Base-by-base conservation (phyloP, 2,888 invertebrate genomes). In the Drosophila tanythrix region DNA sequence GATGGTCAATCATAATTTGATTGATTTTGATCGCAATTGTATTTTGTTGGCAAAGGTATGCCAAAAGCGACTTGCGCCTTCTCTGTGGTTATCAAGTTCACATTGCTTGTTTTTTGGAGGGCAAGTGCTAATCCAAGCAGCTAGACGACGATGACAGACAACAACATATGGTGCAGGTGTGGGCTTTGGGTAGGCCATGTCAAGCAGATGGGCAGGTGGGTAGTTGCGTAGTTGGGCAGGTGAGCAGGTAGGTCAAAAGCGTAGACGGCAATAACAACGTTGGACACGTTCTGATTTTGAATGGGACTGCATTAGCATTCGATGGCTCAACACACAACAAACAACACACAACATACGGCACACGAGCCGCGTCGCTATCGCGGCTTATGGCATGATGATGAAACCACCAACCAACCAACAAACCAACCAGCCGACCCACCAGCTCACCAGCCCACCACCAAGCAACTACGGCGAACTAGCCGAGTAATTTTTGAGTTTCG, bases 261-360 rank as follows among this genome's bases (percentile, higher is more conserved):
- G 52, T 60, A 52, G 55, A 59, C 57, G 40, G 18, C 29, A 38
- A 46, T 46, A 46, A 50, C 57, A 68, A 36, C 50, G 59, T 68
- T 58, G 82, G 79, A 80, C 90, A 89, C 85, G 86, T 86, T 85
- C 85, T 89, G 85, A 89, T 85, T 85, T 85, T 89, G 85, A 89
- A 85, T 85, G 75, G 88, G 69, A 89, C 81, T 81, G 87, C 82
- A 86, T 85, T 86, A 86, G 88, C 35, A 43, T 40, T 27, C 35
- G 51, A 66, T 67, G 71, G 67, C 64, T 61, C 59, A 67, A 57
- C 40, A 31, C 27, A 36, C 15, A 55, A 53, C 33, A 3, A 18
- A 27, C 27, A 29, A 18, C 25, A 6, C 5, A 18, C n/a, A 43
- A 31, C 31, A 57, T 15, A 31, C 29, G 18, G 15, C 25, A 38